Evolutionary conservation across 2,888 invertebrate genomes (phyloP), one percentile per base, ranked within the genome.

Genomic region (Odontocolon sp.): DNA sequence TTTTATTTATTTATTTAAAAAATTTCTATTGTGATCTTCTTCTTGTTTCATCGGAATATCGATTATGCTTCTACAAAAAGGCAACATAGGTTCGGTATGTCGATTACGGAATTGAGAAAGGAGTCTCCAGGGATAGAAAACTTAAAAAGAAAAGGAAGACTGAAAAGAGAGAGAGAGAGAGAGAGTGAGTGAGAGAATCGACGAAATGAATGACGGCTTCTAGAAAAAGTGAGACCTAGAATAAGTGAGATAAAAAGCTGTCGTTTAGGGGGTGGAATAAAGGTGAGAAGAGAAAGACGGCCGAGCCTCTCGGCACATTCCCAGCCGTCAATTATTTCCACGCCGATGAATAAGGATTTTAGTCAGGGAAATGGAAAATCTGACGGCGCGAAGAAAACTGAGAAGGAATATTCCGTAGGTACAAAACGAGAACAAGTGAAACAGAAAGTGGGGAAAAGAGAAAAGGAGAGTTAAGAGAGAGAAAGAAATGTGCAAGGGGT

Each of bases 271-370:
- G 42, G 42, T 5, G 5, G 40, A 38, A 14, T 3, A 14, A 11
- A 6, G 23, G 38, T n/a, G 57, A 21, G 21, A 38, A 66, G 64
- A 75, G 71, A 61, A 78, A 18, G 23, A 47, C 33, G 21, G 56
- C 26, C 26, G 28, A n/a, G 3, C 33, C 57, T 57, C 18, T 9
- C 70, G 71, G 64, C 71, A 70, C 81, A 80, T 82, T 83, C 77
- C 69, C 79, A 57, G 78, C 70, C 67, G 74, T 70, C 80, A 78
- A 82, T 83, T 80, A 80, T 76, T 76, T 82, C 66, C 78, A 64
- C 72, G 73, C 64, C 56, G 74, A 59, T 74, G 77, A 71, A 69
- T 31, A 67, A 76, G 61, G 47, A 76, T 76, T 71, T 76, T n/a
- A n/a, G n/a, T n/a, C 76, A 76, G 56, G 71, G 61, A 71, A 71